Percentiles rank a stretch among this genome's conserved stretches.
These are phyloP conservation scores for Pseudomyrmex dendroicus DNA, from an alignment of 1,140 invertebrate genomes.

Conservation along the genomic window DNA sequence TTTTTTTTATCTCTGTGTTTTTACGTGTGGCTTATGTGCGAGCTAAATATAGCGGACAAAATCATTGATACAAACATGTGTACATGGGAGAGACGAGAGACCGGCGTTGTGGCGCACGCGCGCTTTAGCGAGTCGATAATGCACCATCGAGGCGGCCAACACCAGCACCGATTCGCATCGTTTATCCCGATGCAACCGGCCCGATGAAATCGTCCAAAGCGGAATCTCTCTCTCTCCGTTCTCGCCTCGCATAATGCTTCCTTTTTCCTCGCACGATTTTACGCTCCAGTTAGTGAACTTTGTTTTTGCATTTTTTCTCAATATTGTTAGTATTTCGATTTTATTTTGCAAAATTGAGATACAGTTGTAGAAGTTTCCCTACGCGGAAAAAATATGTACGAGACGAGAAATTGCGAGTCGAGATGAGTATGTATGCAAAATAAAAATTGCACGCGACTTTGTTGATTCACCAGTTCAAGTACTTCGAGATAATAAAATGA, in stretches of 20 bases:
- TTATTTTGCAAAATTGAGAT: background rate
- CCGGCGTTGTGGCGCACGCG: constrained; percentile 61
- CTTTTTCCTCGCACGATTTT: background rate
- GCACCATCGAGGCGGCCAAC: constrained; percentile 63
- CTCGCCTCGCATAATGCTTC: background rate
- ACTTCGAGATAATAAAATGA: too few species aligned
- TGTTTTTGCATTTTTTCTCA: background rate
- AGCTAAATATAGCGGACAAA: constrained; percentile 4
- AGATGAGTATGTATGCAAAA: background rate
- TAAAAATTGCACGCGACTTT: too few species aligned
- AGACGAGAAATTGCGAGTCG: background rate
- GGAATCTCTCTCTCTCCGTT: background rate
- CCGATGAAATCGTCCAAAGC: background rate
- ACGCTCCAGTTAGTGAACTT: too few species aligned
- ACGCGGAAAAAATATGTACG: background rate
- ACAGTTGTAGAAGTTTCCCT: background rate
- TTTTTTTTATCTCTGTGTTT: too few species aligned
- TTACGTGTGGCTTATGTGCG: too few species aligned
- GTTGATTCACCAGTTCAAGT: too few species aligned
- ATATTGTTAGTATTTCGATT: background rate
- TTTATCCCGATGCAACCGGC: constrained; percentile 33
- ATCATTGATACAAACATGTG: background rate
- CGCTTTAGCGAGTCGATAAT: constrained; percentile 68
- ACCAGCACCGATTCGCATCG: constrained; percentile 60
- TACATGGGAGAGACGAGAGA: background rate